Base-by-base conservation (phyloP, 23 tunicate genomes). In the Trididemnum clinides region DNA sequence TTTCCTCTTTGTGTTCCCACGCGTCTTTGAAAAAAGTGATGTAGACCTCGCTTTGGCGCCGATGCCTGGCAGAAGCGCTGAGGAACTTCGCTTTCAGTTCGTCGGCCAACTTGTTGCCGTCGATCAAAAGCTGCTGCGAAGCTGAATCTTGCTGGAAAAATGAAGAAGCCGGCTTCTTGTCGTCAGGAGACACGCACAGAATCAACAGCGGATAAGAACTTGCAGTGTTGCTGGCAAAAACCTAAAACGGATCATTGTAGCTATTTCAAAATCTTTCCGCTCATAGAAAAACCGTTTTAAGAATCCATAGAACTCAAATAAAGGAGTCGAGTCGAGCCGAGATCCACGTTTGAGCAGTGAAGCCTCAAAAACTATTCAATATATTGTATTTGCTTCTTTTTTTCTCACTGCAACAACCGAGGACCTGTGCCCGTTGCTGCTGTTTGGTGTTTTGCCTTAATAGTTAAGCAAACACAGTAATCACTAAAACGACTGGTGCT, bases 11-110 rank as follows among this genome's bases (percentile, higher is more conserved):
- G 50, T 86, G 90, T 26, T 89, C 94, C 98, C 98, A 94, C 0
- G 94, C 93, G 57, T 94, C 98, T 66, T 79, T 94, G 80, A 94
- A 94, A 78, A 94, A 94, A 27, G 91, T 94, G 82, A 72, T 85
- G 81, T 94, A 94, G 0, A 94, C 91, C 75, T 94, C 94, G 6
- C 95, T 81, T 57, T 88, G 90, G 26, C 80, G 71, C 32, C 72
- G 64, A 54, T 94, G 98, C 19, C 84, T 69, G n/a, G 98, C 65
- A 0, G 91, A 88, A 6, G 89, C 93, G 37, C 84, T 85, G 36
- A 87, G 88, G 57, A 94, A 94, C 83, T 83, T 87, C 34, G 90
- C 92, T 39, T 64, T 72, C 75, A 88, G 50, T 33, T 78, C 39
- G 44, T 92, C 92, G 23, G 97, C 97, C n/a, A 92, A 84, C 32